Evolutionary conservation across 2,113 vertebrate species (phyloP).

Genomic region (Amphiprion percula): DNA sequence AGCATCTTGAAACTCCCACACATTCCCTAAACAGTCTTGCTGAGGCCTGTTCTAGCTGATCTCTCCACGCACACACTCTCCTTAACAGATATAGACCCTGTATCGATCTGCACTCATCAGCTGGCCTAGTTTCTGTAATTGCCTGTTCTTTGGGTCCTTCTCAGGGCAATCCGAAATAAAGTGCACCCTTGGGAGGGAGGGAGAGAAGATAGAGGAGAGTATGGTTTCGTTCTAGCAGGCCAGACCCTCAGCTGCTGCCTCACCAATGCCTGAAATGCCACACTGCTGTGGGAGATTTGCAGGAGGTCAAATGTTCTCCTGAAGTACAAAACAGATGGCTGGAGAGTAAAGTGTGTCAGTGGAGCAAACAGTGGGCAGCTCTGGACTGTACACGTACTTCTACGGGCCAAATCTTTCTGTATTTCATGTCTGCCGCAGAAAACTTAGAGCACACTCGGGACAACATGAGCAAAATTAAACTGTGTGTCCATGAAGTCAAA

Average conservation of each 20-base stretch:
- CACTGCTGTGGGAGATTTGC: constrained; percentile 38
- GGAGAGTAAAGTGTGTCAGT: constrained; percentile 51
- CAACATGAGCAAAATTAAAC: not conserved
- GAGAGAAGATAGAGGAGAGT: constrained; percentile 28
- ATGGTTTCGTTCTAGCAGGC: constrained; percentile 1
- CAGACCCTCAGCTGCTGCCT: constrained; percentile 42
- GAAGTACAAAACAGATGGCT: constrained; percentile 32
- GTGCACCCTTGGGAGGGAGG: constrained; percentile 44
- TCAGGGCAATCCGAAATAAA: constrained; percentile 50
- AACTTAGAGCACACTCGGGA: not conserved
- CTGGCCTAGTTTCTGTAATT: constrained; percentile 53
- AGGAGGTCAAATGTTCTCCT: constrained; percentile 29
- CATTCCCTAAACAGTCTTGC: not conserved
- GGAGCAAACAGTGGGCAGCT: constrained; percentile 24
- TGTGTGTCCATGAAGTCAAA: not conserved
- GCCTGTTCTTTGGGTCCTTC: constrained; percentile 33
- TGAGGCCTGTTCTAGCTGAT: constrained; percentile 16
- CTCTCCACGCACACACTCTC: not conserved
- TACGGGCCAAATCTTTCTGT: not conserved
- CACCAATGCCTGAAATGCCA: constrained; percentile 45
- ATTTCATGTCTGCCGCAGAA: constrained; percentile 22
- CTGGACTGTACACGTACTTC: not conserved
- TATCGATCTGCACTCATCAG: constrained; percentile 56
- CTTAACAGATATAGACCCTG: not conserved
- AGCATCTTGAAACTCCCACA: not conserved